phyloP scores from a whole-genome alignment of 2,888 invertebrate species.

The Sphaeridia pumilis region DNA sequence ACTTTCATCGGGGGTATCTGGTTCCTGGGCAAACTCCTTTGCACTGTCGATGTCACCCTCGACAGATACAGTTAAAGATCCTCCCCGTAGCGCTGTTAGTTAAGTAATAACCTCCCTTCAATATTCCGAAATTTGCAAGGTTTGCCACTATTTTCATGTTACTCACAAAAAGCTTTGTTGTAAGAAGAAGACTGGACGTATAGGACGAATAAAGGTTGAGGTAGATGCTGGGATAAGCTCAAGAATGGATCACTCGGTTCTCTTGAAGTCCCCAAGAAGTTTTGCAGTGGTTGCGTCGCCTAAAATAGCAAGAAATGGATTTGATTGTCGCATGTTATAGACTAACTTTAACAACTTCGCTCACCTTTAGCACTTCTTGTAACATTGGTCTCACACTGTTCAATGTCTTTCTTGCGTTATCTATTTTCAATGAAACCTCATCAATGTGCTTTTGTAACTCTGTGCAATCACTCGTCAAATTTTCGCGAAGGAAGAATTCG shows the following conservation, averaged over 20 bases:
- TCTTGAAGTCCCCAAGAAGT: slow-evolving; percentile 70
- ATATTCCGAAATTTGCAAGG: neutral
- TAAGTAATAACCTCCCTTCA: too few relatives aligned
- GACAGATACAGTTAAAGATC: slow-evolving; percentile 38
- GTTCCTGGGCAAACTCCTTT: slow-evolving; percentile 20
- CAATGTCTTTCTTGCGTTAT: slow-evolving; percentile 60
- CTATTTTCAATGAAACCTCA: slow-evolving; percentile 59
- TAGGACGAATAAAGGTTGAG: slow-evolving; percentile 70
- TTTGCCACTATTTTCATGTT: too few relatives aligned
- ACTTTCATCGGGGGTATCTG: slow-evolving; percentile 16
- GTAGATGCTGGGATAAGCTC: slow-evolving; percentile 62
- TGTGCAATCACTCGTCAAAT: slow-evolving; percentile 62
- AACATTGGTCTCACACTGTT: slow-evolving; percentile 73
- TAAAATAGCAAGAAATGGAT: slow-evolving; percentile 39
- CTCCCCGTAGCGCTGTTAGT: slow-evolving; percentile 38
- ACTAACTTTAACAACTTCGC: slow-evolving; percentile 1
- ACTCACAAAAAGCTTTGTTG: slow-evolving; percentile 54
- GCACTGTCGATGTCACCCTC: slow-evolving; percentile 32
- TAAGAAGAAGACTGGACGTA: slow-evolving; percentile 76
- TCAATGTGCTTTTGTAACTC: slow-evolving; percentile 66
- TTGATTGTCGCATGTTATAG: too few relatives aligned
- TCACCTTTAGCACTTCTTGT: slow-evolving; percentile 52
- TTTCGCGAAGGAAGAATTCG: slow-evolving; percentile 79
- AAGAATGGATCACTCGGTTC: too few relatives aligned
- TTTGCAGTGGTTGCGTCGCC: slow-evolving; percentile 79